Evolutionary conservation across 92 coral and sea anemone genomes (phyloP).

Genomic region (Paragorgia papillata): DNA sequence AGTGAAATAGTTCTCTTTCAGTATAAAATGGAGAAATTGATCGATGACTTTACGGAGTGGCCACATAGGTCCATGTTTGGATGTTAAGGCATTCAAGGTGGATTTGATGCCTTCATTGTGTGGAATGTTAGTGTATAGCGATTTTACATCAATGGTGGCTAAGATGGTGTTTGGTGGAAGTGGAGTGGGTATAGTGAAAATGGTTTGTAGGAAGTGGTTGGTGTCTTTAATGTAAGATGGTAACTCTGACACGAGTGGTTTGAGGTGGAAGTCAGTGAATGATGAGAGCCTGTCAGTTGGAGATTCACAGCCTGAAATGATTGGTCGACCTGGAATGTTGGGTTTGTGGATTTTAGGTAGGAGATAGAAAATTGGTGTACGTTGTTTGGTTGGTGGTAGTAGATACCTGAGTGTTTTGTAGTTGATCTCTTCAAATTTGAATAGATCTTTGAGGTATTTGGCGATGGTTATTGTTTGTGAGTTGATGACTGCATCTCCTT

Average conservation of each 20-base stretch:
- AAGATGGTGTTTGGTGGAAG: slow-evolving; percentile 37
- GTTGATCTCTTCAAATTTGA: background rate
- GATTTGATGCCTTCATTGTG: slow-evolving; percentile 44
- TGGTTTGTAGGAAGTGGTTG: slow-evolving; percentile 51
- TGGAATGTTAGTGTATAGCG: slow-evolving; percentile 59
- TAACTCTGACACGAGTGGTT: slow-evolving; percentile 40
- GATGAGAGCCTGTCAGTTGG: slow-evolving; percentile 50
- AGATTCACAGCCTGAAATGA: slow-evolving; percentile 53
- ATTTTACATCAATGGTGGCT: slow-evolving; percentile 52
- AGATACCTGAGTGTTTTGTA: slow-evolving; percentile 17
- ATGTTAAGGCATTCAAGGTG: slow-evolving; percentile 25
- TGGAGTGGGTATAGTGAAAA: slow-evolving; percentile 41
- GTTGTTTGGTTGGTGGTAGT: slow-evolving; percentile 7
- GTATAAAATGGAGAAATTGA: slow-evolving; percentile 25
- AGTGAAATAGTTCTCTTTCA: slow-evolving; percentile 44
- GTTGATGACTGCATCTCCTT: background rate
- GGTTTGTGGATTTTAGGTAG: slow-evolving; percentile 51
- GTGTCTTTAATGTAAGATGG: slow-evolving; percentile 58
- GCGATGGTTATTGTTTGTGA: background rate
- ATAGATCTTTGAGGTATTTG: slow-evolving; percentile 16
- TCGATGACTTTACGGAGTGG: slow-evolving; percentile 4
- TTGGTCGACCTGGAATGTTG: slow-evolving; percentile 43
- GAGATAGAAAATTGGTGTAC: slow-evolving; percentile 40
- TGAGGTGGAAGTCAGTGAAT: slow-evolving; percentile 48
- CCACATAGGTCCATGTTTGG: background rate